Percentiles rank a stretch among this genome's conserved stretches.
Conservation (phyloP, 2,888 invertebrate genomes). For the Chrysolina oricalcia region DNA sequence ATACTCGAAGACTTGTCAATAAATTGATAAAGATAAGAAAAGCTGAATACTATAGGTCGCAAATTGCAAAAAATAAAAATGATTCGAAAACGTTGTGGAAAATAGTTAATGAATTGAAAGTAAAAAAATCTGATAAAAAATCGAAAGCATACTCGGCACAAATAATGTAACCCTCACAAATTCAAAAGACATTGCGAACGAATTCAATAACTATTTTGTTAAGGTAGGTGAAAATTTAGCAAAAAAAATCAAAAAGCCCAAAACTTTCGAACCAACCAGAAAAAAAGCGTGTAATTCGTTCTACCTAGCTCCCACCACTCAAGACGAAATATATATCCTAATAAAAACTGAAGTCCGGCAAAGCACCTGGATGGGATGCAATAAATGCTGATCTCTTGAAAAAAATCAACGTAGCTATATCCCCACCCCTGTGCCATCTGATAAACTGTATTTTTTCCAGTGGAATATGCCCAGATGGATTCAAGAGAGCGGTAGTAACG, state of each 20-base stretch:
- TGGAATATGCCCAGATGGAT: constrained; percentile 32
- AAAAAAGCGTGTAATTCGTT: neutral
- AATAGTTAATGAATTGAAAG: neutral
- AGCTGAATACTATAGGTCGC: neutral
- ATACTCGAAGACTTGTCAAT: neutral
- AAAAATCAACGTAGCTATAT: constrained; percentile 12
- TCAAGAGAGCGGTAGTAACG: constrained; percentile 37
- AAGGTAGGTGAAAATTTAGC: constrained; percentile 4
- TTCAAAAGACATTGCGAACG: neutral
- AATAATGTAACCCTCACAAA: constrained; percentile 7
- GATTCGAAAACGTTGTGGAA: neutral
- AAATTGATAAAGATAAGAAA: constrained; percentile 1
- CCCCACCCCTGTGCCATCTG: constrained; percentile 28
- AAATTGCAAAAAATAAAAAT: neutral
- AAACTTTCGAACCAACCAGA: neutral
- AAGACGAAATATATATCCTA: constrained; percentile 5
- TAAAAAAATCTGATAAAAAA: neutral
- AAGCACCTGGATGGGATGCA: constrained; percentile 30
- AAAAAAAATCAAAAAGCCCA: neutral
- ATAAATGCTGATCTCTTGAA: constrained; percentile 27
- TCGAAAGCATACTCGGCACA: constrained; percentile 7
- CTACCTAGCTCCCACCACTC: constrained; percentile 2
- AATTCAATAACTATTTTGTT: constrained; percentile 5
- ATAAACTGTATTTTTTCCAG: constrained; percentile 26
- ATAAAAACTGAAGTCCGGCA: constrained; percentile 26